Evolutionary conservation across 2,113 vertebrate species (phyloP).

Genomic region (Parotia lawesii): DNA sequence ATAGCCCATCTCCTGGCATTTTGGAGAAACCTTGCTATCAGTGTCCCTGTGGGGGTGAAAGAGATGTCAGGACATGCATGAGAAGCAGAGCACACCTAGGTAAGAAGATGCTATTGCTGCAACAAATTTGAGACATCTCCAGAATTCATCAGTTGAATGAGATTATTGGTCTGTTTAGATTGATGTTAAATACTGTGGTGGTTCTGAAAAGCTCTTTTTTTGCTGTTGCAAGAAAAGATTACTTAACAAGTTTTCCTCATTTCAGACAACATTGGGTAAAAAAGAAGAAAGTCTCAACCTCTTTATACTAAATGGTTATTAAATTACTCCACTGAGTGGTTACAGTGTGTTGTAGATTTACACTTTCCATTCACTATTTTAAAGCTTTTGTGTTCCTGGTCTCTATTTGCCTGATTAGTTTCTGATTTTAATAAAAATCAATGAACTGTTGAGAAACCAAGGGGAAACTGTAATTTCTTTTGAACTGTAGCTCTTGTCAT

Average conservation of each 20-base stretch:
- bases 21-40: neutral
- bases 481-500: neutral
- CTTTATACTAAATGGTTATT: neutral
- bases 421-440: neutral
- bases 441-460: neutral
- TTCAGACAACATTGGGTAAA: neutral
- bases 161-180: neutral
- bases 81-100: neutral
- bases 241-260: neutral
- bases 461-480: neutral
- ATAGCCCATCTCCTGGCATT: neutral
- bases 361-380: neutral
- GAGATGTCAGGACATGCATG: fast-evolving
- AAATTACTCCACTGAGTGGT: neutral
- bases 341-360: neutral
- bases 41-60: neutral
- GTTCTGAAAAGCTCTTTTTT: neutral
- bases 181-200: neutral
- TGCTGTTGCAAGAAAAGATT: neutral
- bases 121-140: neutral
- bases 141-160: neutral
- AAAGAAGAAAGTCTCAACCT: neutral
- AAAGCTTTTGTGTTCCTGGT: neutral
- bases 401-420: neutral
- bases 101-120: neutral